phyloP scores from a whole-genome alignment of 2,888 invertebrate genomes.

The Argyresthia albistria region DNA sequence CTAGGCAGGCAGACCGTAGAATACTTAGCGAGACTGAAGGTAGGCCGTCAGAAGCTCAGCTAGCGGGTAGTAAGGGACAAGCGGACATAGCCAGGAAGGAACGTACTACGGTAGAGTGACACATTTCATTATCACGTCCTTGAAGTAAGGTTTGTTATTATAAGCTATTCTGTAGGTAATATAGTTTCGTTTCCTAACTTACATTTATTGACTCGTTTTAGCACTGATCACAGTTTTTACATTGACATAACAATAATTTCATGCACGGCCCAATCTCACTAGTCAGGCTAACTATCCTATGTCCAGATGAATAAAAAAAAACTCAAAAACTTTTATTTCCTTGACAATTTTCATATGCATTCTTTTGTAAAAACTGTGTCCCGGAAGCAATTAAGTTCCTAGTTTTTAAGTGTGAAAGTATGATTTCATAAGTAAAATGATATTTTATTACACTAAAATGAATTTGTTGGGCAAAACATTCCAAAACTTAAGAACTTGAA shows the following conservation, averaged over 20 bases:
- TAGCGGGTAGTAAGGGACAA: slow-evolving; percentile 55
- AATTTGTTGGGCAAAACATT: too few relatives aligned
- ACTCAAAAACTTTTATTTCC: not conserved
- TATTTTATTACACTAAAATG: too few relatives aligned
- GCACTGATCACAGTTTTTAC: slow-evolving; percentile 60
- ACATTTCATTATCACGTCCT: slow-evolving; percentile 27
- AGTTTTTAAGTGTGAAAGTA: slow-evolving; percentile 34
- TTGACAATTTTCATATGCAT: slow-evolving; percentile 5
- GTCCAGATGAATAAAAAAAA: not conserved
- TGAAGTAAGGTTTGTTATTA: slow-evolving; percentile 45
- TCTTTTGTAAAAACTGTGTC: slow-evolving; percentile 50
- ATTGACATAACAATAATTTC: slow-evolving; percentile 30
- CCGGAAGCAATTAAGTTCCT: slow-evolving; percentile 18
- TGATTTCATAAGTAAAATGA: not conserved
- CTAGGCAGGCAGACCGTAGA: slow-evolving; percentile 65
- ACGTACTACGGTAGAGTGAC: slow-evolving; percentile 31
- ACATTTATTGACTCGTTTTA: slow-evolving; percentile 17
- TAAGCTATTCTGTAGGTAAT: slow-evolving; percentile 55
- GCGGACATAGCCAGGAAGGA: slow-evolving; percentile 48
- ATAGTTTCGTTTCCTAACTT: slow-evolving; percentile 25
- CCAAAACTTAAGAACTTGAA: too few relatives aligned
- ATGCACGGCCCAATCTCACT: slow-evolving; percentile 19
- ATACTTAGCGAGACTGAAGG: slow-evolving; percentile 37
- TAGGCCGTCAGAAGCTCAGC: slow-evolving; percentile 41
- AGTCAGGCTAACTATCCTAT: slow-evolving; percentile 11